phyloP scores from a whole-genome alignment of 2,888 invertebrate genomes.

The Platerodrilus igneus region DNA sequence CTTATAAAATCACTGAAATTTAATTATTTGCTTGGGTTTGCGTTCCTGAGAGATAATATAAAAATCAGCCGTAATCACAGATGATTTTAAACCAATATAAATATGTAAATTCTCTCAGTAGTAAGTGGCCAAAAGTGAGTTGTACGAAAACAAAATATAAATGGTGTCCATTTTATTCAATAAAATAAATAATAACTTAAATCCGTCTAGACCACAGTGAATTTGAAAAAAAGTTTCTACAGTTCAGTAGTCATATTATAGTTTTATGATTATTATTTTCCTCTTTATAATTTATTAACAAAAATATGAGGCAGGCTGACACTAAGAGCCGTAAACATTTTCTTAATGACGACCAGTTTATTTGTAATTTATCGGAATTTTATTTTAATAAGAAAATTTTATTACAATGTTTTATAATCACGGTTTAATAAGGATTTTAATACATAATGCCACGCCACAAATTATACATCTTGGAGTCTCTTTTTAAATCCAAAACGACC shows the following conservation, averaged over 20 bases:
- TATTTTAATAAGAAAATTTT: constrained; percentile 52
- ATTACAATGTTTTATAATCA: constrained; percentile 52
- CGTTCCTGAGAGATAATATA: no score
- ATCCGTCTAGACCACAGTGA: constrained; percentile 33
- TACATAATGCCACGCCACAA: constrained; percentile 44
- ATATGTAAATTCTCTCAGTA: no score
- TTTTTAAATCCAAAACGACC: constrained; percentile 18
- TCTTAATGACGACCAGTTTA: constrained; percentile 50
- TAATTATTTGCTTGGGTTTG: no score
- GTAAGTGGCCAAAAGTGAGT: no score
- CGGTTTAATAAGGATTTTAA: constrained; percentile 50
- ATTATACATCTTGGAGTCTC: constrained; percentile 37
- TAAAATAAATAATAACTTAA: constrained; percentile 40
- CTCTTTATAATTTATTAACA: constrained; percentile 50
- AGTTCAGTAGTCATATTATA: constrained; percentile 49
- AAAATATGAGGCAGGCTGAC: constrained; percentile 48
- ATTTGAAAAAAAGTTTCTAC: constrained; percentile 34
- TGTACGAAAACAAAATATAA: constrained; percentile 31
- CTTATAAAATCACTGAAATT: no score
- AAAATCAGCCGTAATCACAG: no score
- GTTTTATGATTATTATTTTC: constrained; percentile 49
- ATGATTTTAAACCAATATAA: no score
- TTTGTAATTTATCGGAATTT: constrained; percentile 50
- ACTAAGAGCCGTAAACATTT: constrained; percentile 48
- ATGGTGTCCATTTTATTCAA: constrained; percentile 37